Base-by-base conservation (phyloP, 2,888 invertebrate genomes). In the Epinotia nisella region DNA sequence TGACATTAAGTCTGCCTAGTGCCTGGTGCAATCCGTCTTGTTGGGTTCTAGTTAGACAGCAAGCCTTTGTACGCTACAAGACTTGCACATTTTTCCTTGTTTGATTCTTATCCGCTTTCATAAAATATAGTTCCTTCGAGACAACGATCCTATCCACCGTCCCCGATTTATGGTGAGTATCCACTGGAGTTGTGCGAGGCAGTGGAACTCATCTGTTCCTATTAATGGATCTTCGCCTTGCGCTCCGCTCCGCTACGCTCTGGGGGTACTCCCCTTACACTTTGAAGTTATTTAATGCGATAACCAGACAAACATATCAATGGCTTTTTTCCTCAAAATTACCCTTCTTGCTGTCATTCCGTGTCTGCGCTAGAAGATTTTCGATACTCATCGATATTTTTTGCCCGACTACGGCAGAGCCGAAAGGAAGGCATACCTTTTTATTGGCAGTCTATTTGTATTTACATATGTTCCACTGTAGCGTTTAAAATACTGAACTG, bases 1-100 rank as follows among this genome's bases (percentile, higher is more conserved):
- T 82, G 82, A 82, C 82, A 82, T 78, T 76, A 74, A 74, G 49
- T 51, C 51, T 45, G 17, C 41, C 62, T 53, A 15, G 53, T n/a
- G 60, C 41, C 62, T 53, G 24, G 53, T n/a, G 60, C 5, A 2
- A 19, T 53, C 29, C 15, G 9, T 59, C 29, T 70, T 17, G 39
- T 13, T 11, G 21, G 13, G 21, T 55, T 55, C 19, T 55, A 55
- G 21, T 55, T 21, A 24, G 55, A 21, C 3, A 19, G 17, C 21
- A 55, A 13, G 55, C 45, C 1, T 45, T 49, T 49, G 10, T 41
- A 49, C 13, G 49, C 15, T 49, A n/a, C n/a, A 49, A n/a, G n/a
- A 49, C 49, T 41, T n/a, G 45, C n/a, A 15, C n/a, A 35, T 35
- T 49, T 45, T 49, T 49, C n/a, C 15, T n/a, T 41, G 41, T 41